phyloP scores from a whole-genome alignment of 2,888 invertebrate species.

The Platycheirus rosarum region DNA sequence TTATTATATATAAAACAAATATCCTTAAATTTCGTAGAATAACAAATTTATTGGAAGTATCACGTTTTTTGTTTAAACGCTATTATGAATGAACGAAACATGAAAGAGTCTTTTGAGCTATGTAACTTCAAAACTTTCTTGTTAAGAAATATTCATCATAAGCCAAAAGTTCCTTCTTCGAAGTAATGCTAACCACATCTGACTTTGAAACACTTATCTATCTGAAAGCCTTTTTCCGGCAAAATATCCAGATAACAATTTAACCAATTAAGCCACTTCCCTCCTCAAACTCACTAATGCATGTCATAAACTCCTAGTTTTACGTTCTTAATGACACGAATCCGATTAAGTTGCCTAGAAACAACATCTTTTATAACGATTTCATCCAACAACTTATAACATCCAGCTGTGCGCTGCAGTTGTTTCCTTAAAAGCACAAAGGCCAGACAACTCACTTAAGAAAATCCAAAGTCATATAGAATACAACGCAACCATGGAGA shows the following conservation, averaged over 20 bases:
- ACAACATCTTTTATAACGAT: not conserved
- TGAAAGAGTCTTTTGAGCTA: no score
- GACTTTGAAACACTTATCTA: not conserved
- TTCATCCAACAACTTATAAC: not conserved
- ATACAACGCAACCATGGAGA: constrained; percentile 19
- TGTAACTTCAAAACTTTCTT: no score
- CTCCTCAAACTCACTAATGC: not conserved
- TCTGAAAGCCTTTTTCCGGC: no score
- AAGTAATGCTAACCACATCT: no score
- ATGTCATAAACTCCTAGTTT: constrained; percentile 26
- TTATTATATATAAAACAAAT: no score
- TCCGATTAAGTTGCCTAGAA: constrained; percentile 47
- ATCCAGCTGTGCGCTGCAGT: not conserved
- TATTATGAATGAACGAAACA: no score
- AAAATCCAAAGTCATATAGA: constrained; percentile 13
- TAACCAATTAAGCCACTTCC: constrained; percentile 3
- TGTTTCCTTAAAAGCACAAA: constrained; percentile 6
- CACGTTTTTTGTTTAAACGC: no score
- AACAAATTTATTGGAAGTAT: no score
- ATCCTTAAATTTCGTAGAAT: no score
- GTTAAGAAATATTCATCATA: no score
- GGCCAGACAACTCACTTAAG: constrained; percentile 12
- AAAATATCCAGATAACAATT: not conserved
- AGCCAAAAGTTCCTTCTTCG: no score
- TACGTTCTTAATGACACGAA: constrained; percentile 37